phyloP scores from a whole-genome alignment of 1,140 invertebrate species.

The Pseudomyrmex flavicornis region DNA sequence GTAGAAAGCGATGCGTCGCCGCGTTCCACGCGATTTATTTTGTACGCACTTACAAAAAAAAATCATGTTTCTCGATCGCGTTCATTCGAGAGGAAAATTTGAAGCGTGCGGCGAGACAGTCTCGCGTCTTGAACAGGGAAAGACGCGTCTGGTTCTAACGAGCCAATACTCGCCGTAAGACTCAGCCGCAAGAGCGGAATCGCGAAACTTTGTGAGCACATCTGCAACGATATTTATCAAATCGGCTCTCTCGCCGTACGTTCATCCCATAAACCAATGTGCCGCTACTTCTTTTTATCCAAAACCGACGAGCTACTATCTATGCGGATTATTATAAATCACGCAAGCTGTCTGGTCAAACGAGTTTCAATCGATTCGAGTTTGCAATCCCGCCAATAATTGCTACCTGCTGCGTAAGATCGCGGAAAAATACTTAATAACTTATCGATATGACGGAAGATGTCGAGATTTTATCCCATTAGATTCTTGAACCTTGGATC shows the following conservation, averaged over 20 bases:
- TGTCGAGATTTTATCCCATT: constrained; percentile 2
- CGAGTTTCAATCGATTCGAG: constrained; percentile 11
- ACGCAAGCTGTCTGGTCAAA: constrained; percentile 25
- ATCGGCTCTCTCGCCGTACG: neutral
- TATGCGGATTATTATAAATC: constrained; percentile 42
- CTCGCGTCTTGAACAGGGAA: neutral
- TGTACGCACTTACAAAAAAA: constrained; percentile 8
- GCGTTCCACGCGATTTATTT: constrained; percentile 65
- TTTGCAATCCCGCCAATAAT: constrained; percentile 25
- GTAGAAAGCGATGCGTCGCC: neutral
- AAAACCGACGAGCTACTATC: constrained; percentile 13
- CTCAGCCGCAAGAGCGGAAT: constrained; percentile 6
- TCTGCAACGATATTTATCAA: constrained; percentile 39
- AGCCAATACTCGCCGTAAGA: neutral
- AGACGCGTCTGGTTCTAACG: neutral
- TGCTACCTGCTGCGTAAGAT: constrained; percentile 28
- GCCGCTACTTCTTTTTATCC: constrained; percentile 30
- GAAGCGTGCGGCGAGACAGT: neutral
- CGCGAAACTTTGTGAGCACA: neutral
- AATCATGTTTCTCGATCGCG: constrained; percentile 42
- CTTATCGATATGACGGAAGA: neutral
- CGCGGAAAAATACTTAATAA: constrained; percentile 22
- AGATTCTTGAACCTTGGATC: too few relatives aligned
- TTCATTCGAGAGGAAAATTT: constrained; percentile 29
- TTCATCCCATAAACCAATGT: neutral